Conservation (phyloP, 1,140 invertebrate genomes). For the Drosophila sturtevanti region DNA sequence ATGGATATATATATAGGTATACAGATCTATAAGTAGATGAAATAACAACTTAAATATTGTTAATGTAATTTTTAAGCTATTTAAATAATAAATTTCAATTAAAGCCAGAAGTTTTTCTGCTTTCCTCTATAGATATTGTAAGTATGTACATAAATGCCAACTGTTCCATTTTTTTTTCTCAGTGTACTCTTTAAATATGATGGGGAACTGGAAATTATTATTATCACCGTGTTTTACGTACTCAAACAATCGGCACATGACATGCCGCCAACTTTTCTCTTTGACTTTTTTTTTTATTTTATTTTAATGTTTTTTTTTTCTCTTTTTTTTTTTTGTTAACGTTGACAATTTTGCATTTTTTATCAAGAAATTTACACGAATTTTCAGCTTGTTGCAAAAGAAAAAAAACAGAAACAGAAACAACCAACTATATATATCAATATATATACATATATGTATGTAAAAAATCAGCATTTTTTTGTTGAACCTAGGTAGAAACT, state of each 20-base stretch:
- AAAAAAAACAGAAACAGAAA: conserved; percentile 34
- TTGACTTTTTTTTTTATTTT: conserved; percentile 20
- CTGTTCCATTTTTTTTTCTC: too few relatives aligned
- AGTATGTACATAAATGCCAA: too few relatives aligned
- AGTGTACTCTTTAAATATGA: conserved; percentile 15
- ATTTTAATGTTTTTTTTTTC: conserved; percentile 20
- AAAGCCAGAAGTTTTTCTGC: too few relatives aligned
- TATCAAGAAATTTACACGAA: conserved; percentile 74
- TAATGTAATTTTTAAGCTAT: too few relatives aligned
- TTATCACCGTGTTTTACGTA: conserved; percentile 27
- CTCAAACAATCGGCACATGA: conserved; percentile 22
- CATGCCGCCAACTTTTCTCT: conserved; percentile 23
- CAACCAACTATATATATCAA: too few relatives aligned
- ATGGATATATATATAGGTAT: too few relatives aligned
- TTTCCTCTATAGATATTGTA: too few relatives aligned
- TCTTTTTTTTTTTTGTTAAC: conserved; percentile 31
- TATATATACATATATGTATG: not conserved
- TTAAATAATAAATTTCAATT: too few relatives aligned
- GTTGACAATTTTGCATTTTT: conserved; percentile 60
- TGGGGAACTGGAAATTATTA: conserved; percentile 28
- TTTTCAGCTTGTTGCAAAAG: conserved; percentile 78
- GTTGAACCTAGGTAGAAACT: conserved; percentile 37
- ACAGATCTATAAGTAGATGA: too few relatives aligned
- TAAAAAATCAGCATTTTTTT: conserved; percentile 59
- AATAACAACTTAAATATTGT: too few relatives aligned